phyloP scores from a whole-genome alignment of 2,888 invertebrate genomes.

The Anticlea derivata region DNA sequence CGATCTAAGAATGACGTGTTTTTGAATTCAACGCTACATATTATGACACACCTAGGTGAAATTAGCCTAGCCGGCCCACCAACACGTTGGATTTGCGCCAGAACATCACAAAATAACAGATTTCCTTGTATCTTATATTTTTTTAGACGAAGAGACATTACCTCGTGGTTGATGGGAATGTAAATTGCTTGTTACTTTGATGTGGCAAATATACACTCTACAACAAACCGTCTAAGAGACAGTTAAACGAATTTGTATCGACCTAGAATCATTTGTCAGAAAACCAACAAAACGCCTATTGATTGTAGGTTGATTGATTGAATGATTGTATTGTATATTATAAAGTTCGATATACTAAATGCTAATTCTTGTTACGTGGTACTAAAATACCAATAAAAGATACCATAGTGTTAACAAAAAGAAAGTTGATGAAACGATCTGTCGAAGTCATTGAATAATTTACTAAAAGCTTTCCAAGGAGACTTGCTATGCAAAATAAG shows the following conservation, averaged over 20 bases:
- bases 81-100: constrained; percentile 69
- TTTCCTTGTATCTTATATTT: constrained; percentile 43
- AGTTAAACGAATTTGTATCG: constrained; percentile 7
- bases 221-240: constrained; percentile 9
- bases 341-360: no score
- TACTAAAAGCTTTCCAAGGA: no score
- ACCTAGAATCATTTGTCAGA: background rate
- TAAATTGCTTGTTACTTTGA: constrained; percentile 36
- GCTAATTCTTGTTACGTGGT: no score
- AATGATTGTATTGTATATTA: no score
- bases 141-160: constrained; percentile 37
- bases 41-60: constrained; percentile 76
- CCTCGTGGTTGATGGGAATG: constrained; percentile 32
- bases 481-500: no score
- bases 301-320: no score
- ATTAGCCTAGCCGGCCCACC: constrained; percentile 67
- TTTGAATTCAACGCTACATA: constrained; percentile 62
- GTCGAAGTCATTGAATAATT: no score
- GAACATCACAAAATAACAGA: constrained; percentile 59
- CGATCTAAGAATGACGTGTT: constrained; percentile 53
- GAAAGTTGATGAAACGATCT: no score
- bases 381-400: no score
- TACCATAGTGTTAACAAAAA: no score
- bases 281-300: background rate
- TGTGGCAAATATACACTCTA: constrained; percentile 17